Base-by-base conservation (phyloP, 2,113 vertebrate genomes). In the Phaethornis superciliosus region DNA sequence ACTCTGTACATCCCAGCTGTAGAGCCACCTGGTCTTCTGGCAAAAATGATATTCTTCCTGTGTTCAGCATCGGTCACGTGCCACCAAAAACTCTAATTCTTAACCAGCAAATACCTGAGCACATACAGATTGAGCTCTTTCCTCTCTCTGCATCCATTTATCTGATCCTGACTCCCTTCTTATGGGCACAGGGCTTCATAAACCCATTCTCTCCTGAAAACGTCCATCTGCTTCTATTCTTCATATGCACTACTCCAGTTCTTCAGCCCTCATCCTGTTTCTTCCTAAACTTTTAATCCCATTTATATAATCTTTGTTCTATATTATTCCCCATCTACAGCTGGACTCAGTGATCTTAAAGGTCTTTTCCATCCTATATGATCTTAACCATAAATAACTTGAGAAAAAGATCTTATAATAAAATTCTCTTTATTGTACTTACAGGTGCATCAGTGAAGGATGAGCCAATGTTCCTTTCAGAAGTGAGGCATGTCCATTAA, bases 1-100 rank as follows among this genome's bases (percentile, higher is more conserved):
- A 0, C 1, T 1, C 35, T 15, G 0, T 40, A n/a, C 37, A 2
- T 65, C 46, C 30, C 54, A 42, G 68, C 52, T 60, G n/a, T 0
- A 1, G 18, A 5, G 3, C 42, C 35, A 27, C 23, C n/a, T 11
- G 5, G 21, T 35, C 54, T 52, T 51, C n/a, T 47, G n/a, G n/a
- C 13, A 60, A 49, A 44, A 47, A 14, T 15, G 3, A 2, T 7
- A 1, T 12, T 51, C 4, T 51, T 56, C 17, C 35, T 23, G 1
- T 12, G 14, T 18, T n/a, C 4, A 3, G 23, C 37, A 19, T 35
- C 22, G 33, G 15, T 12, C 49, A 0, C 12, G 40, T 17, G 6
- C 35, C 35, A 44, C 42, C 35, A 64, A 44, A 70, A 42, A 1
- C 20, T n/a, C 52, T 47, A 23, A 0, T 27, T 71, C 44, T 5